phyloP scores from a whole-genome alignment of 2,113 vertebrate genomes.

The Oryzias javanicus region DNA sequence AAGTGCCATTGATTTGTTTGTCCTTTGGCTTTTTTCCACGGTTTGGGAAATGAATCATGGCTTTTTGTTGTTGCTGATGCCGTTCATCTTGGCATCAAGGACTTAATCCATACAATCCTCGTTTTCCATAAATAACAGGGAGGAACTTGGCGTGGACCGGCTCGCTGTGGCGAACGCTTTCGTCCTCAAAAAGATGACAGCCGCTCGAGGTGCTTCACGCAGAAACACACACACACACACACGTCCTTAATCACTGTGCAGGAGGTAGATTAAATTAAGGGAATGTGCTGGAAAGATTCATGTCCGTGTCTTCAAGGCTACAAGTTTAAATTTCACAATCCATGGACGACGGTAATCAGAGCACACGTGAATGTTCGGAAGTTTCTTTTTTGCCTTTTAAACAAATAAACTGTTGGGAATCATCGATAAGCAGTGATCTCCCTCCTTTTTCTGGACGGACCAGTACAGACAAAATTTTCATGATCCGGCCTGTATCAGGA shows the following conservation, averaged over 20 bases:
- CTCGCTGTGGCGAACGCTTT: conserved; percentile 55
- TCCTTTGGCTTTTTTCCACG: conserved; percentile 63
- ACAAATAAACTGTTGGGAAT: too few relatives aligned
- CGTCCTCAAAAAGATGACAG: conserved; percentile 67
- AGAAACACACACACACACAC: conserved; percentile 23
- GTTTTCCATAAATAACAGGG: conserved; percentile 72
- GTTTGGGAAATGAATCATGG: conserved; percentile 66
- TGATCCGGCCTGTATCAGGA: too few relatives aligned
- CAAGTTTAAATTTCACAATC: conserved; percentile 24
- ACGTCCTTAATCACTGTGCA: conserved; percentile 37
- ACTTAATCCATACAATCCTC: conserved; percentile 69
- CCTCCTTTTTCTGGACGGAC: too few relatives aligned
- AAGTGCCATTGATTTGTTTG: conserved; percentile 72
- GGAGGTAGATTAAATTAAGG: conserved; percentile 54
- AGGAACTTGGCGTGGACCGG: conserved; percentile 47
- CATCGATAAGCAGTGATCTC: too few relatives aligned
- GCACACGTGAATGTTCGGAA: conserved; percentile 3
- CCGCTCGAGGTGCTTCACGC: conserved; percentile 53
- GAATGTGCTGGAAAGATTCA: conserved; percentile 25
- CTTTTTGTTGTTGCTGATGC: conserved; percentile 38
- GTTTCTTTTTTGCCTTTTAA: too few relatives aligned
- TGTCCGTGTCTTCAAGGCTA: conserved; percentile 26
- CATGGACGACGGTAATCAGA: background rate
- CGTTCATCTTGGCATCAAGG: conserved; percentile 64
- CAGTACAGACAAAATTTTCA: too few relatives aligned